These are phyloP conservation scores for Odontamblyopus rebecca DNA, from an alignment of 2,797 vertebrate genomes.

Conservation along the genomic window DNA sequence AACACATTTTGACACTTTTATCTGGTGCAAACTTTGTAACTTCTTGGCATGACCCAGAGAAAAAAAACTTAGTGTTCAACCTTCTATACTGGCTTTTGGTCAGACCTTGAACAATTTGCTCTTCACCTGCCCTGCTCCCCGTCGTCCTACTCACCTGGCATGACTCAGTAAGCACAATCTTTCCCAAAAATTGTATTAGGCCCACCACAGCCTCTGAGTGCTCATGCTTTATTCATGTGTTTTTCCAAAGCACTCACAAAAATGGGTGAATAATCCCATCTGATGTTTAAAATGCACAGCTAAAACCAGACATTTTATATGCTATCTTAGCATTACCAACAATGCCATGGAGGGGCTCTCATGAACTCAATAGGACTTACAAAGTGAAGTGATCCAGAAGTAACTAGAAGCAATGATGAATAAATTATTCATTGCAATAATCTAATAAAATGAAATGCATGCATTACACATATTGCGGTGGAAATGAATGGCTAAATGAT, in stretches of 20 bases:
- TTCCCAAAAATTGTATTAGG: slow-evolving; percentile 68
- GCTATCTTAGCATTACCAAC: slow-evolving; percentile 30
- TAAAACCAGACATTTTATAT: slow-evolving; percentile 43
- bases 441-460: slow-evolving; percentile 20
- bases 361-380: not conserved
- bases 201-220: slow-evolving; percentile 56
- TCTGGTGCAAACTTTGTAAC: too few species aligned
- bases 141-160: slow-evolving; percentile 32
- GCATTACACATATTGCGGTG: slow-evolving; percentile 9
- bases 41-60: too few species aligned
- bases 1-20: too few species aligned
- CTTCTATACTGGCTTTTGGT: slow-evolving; percentile 2
- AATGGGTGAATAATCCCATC: slow-evolving; percentile 63
- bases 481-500: slow-evolving; percentile 27
- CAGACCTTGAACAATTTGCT: slow-evolving; percentile 21
- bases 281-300: slow-evolving; percentile 62
- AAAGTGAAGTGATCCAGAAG: slow-evolving; percentile 8
- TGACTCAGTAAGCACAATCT: slow-evolving; percentile 61
- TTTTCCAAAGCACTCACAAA: slow-evolving; percentile 44
- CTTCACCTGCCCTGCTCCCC: slow-evolving; percentile 33
- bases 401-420: not conserved
- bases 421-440: slow-evolving; percentile 14
- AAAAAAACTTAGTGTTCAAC: not conserved
- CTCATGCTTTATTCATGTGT: slow-evolving; percentile 72
- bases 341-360: not conserved